A percentile compares a stretch with the other conserved stretches of the same genome.
These are phyloP conservation scores for Drosophila atroscutellata DNA, from an alignment of 2,888 invertebrate species.

Conservation along the genomic window DNA sequence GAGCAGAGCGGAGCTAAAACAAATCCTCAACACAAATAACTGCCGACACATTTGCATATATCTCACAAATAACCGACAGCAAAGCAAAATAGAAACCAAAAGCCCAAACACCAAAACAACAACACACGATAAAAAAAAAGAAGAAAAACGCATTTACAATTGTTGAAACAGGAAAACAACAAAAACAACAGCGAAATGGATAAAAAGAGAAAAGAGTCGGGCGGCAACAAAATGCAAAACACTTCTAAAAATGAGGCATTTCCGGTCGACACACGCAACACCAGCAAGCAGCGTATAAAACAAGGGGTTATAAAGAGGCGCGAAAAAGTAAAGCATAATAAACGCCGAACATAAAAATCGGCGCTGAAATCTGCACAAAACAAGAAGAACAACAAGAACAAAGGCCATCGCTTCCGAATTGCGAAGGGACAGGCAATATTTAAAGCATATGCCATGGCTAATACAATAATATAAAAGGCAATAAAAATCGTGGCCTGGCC, in stretches of 20 bases:
- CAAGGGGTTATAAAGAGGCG: constrained; percentile 67
- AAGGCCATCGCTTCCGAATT: constrained; percentile 31
- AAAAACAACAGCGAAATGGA: constrained; percentile 6
- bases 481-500: constrained; percentile 62
- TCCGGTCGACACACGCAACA: constrained; percentile 72
- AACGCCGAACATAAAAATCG: constrained; percentile 71
- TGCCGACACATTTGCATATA: constrained; percentile 76
- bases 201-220: constrained; percentile 34
- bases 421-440: constrained; percentile 57
- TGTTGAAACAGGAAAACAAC: constrained; percentile 34
- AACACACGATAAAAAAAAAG: constrained; percentile 25
- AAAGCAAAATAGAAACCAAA: constrained; percentile 62
- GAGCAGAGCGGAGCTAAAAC: constrained; percentile 63
- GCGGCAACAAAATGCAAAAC: constrained; percentile 74
- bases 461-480: constrained; percentile 78
- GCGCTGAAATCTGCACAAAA: constrained; percentile 65
- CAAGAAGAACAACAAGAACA: constrained; percentile 38
- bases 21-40: constrained; percentile 79
- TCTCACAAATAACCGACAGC: constrained; percentile 63
- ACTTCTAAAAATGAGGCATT: constrained; percentile 80
- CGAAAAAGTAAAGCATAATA: constrained; percentile 72
- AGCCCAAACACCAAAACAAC: constrained; percentile 49
- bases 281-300: constrained; percentile 45
- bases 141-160: constrained; percentile 57
- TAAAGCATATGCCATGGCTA: constrained; percentile 74